Percentiles rank a stretch among this genome's conserved stretches.
Conservation (phyloP, 2,113 vertebrate genomes). For the Actinemys pallida region DNA sequence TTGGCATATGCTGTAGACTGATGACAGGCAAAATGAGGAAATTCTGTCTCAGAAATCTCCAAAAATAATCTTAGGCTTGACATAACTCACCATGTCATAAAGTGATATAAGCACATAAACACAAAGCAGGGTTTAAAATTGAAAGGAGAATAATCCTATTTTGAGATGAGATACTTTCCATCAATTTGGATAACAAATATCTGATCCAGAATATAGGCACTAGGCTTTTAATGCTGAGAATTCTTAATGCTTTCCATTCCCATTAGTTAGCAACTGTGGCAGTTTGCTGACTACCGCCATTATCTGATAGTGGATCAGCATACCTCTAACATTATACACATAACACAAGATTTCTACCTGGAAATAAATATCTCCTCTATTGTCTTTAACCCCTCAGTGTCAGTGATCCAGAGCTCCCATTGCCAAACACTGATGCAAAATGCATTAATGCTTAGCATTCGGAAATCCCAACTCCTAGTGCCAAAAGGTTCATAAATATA, state of each 20-base stretch:
- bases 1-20: conserved; percentile 68
- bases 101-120: conserved; percentile 66
- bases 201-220: conserved; percentile 53
- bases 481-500: conserved; percentile 73
- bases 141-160: conserved; percentile 72
- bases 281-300: not conserved
- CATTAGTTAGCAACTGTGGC: not conserved
- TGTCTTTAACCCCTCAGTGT: conserved; percentile 51
- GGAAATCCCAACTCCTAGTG: conserved; percentile 57
- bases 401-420: not conserved
- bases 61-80: conserved; percentile 72
- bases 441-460: conserved; percentile 69
- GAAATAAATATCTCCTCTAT: conserved; percentile 7
- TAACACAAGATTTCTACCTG: not conserved
- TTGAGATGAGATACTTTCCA: conserved; percentile 59
- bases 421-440: conserved; percentile 58
- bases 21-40: conserved; percentile 69
- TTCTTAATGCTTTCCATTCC: conserved; percentile 1
- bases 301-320: not conserved
- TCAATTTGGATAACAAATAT: conserved; percentile 73
- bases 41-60: conserved; percentile 70
- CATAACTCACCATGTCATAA: conserved; percentile 66
- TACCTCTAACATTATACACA: not conserved
- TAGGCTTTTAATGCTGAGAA: not conserved
- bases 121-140: conserved; percentile 68